These are phyloP conservation scores for Cryptophagus acutangulus DNA, from an alignment of 2,888 invertebrate species.

Conservation along the genomic window DNA sequence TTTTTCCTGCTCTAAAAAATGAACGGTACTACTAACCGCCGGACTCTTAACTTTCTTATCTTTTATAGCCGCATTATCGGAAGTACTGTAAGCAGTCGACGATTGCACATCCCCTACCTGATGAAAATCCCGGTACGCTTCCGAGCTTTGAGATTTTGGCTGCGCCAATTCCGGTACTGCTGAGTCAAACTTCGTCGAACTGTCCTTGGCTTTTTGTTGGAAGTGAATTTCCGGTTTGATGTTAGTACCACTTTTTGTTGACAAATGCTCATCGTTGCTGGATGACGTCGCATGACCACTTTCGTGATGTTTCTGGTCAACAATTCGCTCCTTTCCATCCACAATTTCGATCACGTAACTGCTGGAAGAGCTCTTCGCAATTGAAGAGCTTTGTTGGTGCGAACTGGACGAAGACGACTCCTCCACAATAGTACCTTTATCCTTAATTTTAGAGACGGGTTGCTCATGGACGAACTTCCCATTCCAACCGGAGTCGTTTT, in stretches of 20 bases:
- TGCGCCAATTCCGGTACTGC: slow-evolving; percentile 50
- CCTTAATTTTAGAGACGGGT: slow-evolving; percentile 29
- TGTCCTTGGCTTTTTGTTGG: slow-evolving; percentile 52
- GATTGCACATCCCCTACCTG: slow-evolving; percentile 42
- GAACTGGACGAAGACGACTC: slow-evolving; percentile 41
- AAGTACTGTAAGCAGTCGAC: slow-evolving; percentile 32
- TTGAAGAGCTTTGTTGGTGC: slow-evolving; percentile 54
- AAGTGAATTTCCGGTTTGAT: slow-evolving; percentile 56
- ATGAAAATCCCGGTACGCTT: slow-evolving; percentile 47
- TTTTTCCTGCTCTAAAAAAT: slow-evolving; percentile 16
- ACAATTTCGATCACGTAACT: slow-evolving; percentile 63
- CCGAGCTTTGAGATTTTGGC: slow-evolving; percentile 47
- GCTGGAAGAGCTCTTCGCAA: slow-evolving; percentile 58
- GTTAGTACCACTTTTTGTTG: slow-evolving; percentile 54
- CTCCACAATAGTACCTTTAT: slow-evolving; percentile 31
- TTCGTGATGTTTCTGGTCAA: slow-evolving; percentile 57
- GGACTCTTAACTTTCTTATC: slow-evolving; percentile 15
- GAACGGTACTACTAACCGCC: not conserved
- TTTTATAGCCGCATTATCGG: slow-evolving; percentile 21
- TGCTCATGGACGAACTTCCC: slow-evolving; percentile 49
- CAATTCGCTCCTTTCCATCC: slow-evolving; percentile 59
- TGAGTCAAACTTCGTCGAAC: slow-evolving; percentile 55
- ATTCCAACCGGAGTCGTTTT: slow-evolving; percentile 50
- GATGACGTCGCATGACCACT: slow-evolving; percentile 40
- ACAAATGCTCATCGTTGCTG: slow-evolving; percentile 51